Evolutionary conservation across 2,888 invertebrate species (phyloP).

Genomic region (Tolmerus cingulatus): DNA sequence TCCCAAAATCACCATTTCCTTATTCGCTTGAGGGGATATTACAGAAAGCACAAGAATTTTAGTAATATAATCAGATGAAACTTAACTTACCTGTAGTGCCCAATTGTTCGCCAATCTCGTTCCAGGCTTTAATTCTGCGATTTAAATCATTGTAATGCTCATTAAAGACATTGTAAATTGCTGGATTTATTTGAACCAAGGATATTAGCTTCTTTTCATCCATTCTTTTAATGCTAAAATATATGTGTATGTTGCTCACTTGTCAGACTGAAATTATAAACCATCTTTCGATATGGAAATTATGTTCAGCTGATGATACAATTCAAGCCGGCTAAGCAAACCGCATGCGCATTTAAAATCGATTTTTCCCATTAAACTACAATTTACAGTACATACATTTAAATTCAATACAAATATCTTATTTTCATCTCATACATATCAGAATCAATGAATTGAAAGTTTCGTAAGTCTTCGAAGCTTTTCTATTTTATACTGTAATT

Average conservation of each 20-base stretch:
- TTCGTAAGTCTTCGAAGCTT: no score
- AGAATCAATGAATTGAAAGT: no score
- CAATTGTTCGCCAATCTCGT: neutral
- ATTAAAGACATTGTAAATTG: neutral
- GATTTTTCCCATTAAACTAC: neutral
- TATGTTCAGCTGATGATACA: neutral
- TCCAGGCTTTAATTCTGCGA: neutral
- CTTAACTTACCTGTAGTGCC: neutral
- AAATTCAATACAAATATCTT: neutral
- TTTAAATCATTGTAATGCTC: neutral
- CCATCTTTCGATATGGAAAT: neutral
- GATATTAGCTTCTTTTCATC: neutral
- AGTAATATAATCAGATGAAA: neutral
- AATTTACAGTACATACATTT: neutral
- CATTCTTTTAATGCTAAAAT: neutral
- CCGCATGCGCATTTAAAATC: neutral
- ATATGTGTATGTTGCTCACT: neutral
- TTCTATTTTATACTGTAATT: no score
- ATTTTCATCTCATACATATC: no score
- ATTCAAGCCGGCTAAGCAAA: neutral
- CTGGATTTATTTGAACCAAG: neutral
- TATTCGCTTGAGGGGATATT: no score
- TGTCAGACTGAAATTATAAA: neutral
- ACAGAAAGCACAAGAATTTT: neutral
- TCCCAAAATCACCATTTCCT: no score